Percentiles rank a stretch among this genome's conserved stretches.
Evolutionary conservation across 2,797 vertebrate species (phyloP).

Genomic region (Coreius guichenoti): DNA sequence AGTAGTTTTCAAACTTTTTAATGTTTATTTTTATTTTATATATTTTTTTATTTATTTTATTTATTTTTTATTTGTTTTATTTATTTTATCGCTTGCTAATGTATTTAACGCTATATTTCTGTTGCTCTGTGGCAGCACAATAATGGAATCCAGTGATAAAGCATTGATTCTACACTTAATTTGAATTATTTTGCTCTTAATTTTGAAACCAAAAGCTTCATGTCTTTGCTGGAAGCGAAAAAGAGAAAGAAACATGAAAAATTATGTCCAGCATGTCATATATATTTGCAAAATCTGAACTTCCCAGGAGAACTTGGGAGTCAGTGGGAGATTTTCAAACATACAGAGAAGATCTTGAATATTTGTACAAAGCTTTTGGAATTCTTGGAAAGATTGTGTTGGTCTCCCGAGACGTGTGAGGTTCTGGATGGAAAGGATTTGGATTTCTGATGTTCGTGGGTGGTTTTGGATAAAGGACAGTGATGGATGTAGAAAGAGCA

Average conservation of each 20-base stretch:
- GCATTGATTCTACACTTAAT: background rate
- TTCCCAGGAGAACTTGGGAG: background rate
- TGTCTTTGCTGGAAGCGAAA: background rate
- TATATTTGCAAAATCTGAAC: background rate
- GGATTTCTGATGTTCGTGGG: background rate
- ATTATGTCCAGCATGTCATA: background rate
- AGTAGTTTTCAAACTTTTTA: background rate
- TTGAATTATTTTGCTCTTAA: background rate
- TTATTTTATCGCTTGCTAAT: background rate
- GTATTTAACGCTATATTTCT: background rate
- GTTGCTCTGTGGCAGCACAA: background rate
- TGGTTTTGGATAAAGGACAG: constrained; percentile 33
- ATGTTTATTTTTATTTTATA: background rate
- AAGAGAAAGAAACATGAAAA: background rate
- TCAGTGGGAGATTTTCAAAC: constrained; percentile 3
- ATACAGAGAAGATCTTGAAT: background rate
- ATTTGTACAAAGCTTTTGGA: constrained; percentile 16
- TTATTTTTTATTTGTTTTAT: background rate
- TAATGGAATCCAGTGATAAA: background rate
- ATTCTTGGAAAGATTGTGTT: background rate
- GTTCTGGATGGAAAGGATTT: constrained; percentile 14
- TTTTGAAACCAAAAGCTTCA: background rate
- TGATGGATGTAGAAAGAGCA: constrained; percentile 39
- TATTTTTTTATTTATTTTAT: background rate
- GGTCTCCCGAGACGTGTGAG: background rate